Conservation (phyloP, 2,113 vertebrate species). For the Ictalurus furcatus region DNA sequence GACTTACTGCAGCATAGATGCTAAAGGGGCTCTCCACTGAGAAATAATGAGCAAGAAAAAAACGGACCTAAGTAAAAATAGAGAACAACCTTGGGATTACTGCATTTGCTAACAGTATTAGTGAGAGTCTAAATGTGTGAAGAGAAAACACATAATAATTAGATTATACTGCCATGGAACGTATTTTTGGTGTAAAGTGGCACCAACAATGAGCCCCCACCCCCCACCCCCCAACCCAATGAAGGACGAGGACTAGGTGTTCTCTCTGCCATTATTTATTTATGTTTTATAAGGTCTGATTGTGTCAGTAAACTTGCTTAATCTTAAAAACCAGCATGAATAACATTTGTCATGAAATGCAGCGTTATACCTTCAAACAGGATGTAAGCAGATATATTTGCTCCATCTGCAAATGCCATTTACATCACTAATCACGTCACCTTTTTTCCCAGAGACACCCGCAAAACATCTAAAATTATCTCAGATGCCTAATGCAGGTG, state of each 20-base stretch:
- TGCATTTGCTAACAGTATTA: constrained; percentile 3
- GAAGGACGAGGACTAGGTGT: background rate
- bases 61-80: constrained; percentile 15
- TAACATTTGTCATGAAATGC: constrained; percentile 7
- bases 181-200: background rate
- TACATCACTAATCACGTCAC: constrained; percentile 17
- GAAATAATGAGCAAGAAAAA: constrained; percentile 30
- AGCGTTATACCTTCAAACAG: background rate
- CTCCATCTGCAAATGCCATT: constrained; percentile 6
- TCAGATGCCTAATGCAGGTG: constrained; percentile 30
- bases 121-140: background rate
- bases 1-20: constrained; percentile 6
- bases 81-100: background rate
- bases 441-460: background rate
- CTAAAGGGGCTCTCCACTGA: constrained; percentile 23
- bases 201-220: background rate
- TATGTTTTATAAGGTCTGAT: constrained; percentile 18
- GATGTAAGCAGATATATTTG: constrained; percentile 32
- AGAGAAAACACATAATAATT: constrained; percentile 5
- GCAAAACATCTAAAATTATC: constrained; percentile 41
- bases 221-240: background rate
- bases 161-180: background rate
- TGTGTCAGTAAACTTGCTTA: constrained; percentile 6
- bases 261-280: background rate
- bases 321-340: constrained; percentile 20